Percentiles rank a stretch among this genome's conserved stretches.
Conservation (phyloP, 1,140 invertebrate species). For the Listronotus bonariensis region DNA sequence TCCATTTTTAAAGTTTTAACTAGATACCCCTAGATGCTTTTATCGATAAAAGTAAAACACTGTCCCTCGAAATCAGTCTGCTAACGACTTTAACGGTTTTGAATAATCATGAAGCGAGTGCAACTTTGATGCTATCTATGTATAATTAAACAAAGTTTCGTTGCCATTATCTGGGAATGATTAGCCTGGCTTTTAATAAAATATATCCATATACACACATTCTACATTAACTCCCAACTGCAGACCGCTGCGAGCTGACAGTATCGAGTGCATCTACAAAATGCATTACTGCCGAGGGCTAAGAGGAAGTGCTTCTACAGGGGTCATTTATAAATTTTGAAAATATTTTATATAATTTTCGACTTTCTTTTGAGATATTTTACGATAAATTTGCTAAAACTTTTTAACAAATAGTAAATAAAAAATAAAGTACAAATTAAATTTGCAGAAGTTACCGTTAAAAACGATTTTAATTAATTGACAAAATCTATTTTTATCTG, state of each 20-base stretch:
- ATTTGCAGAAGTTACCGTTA: too few species aligned
- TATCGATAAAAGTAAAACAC: constrained; percentile 18
- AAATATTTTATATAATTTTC: too few species aligned
- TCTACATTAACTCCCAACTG: constrained; percentile 39
- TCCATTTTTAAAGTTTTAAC: constrained; percentile 16
- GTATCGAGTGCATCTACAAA: constrained; percentile 43
- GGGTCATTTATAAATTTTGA: constrained; percentile 26
- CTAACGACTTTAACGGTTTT: constrained; percentile 22
- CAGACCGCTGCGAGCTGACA: constrained; percentile 36
- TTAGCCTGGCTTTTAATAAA: constrained; percentile 42
- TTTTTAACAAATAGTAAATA: too few species aligned
- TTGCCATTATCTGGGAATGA: constrained; percentile 33
- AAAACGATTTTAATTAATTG: too few species aligned
- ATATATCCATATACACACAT: constrained; percentile 46
- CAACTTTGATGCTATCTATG: constrained; percentile 29
- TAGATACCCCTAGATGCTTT: constrained; percentile 6
- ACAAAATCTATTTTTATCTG: too few species aligned
- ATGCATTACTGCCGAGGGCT: constrained; percentile 41
- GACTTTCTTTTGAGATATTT: too few species aligned
- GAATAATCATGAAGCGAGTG: constrained; percentile 29
- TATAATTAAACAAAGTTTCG: constrained; percentile 33
- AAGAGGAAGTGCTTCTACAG: constrained; percentile 39
- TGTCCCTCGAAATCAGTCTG: constrained; percentile 3
- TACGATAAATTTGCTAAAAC: too few species aligned
- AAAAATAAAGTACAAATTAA: too few species aligned